A percentile compares a stretch with the other conserved stretches of the same genome.
phyloP scores from a whole-genome alignment of 2,888 invertebrate species.

The Epicampocera succincta region DNA sequence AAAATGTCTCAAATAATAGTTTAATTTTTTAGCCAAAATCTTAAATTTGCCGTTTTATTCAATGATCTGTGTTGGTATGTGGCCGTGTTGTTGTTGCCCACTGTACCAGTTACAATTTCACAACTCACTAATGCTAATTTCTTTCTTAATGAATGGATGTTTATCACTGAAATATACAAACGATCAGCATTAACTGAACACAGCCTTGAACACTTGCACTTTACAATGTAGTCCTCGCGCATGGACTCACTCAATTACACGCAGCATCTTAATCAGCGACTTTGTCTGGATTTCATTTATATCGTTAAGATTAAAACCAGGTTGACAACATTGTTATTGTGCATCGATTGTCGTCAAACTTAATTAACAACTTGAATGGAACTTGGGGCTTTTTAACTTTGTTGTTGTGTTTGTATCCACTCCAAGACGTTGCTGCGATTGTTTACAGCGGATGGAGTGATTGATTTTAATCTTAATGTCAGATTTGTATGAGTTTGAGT shows the following conservation, averaged over 20 bases:
- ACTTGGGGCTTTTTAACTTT: slow-evolving; percentile 14
- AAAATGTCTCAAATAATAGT: too few relatives aligned
- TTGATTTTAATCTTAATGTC: slow-evolving; percentile 63
- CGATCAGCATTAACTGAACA: slow-evolving; percentile 1
- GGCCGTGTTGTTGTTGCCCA: background rate
- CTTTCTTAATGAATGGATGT: slow-evolving; percentile 29
- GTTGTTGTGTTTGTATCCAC: background rate
- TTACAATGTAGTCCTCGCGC: slow-evolving; percentile 14
- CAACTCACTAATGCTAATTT: background rate
- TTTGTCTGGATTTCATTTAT: slow-evolving; percentile 8
- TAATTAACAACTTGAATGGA: slow-evolving; percentile 62
- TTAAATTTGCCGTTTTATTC: too few relatives aligned
- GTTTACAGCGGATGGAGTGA: slow-evolving; percentile 13
- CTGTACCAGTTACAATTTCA: background rate
- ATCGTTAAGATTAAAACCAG: slow-evolving; percentile 30
- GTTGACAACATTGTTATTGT: slow-evolving; percentile 49
- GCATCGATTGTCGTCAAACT: slow-evolving; percentile 33
- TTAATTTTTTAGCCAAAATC: too few relatives aligned
- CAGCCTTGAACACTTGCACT: slow-evolving; percentile 11
- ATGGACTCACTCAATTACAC: background rate
- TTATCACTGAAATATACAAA: background rate
- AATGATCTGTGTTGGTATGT: too few relatives aligned
- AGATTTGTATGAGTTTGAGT: slow-evolving; percentile 45
- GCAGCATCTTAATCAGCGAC: slow-evolving; percentile 42
- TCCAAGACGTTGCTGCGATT: background rate